phyloP scores from a whole-genome alignment of 1,140 invertebrate genomes.

The Brachionus sp. region DNA sequence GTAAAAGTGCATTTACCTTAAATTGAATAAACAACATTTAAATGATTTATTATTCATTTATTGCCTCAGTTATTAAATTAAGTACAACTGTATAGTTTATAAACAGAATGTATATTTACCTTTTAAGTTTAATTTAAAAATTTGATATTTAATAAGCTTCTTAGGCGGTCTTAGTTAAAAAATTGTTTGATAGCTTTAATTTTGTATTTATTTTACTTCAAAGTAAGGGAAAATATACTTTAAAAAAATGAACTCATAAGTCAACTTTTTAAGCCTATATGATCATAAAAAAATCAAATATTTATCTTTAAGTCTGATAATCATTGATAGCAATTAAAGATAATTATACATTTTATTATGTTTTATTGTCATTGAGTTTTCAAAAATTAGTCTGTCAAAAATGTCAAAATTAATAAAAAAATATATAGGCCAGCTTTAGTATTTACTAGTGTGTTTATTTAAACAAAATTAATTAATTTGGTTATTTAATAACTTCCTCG shows the following conservation, averaged over 20 bases:
- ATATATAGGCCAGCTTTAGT: too few relatives aligned
- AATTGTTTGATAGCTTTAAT: neutral
- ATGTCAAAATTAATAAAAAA: constrained; percentile 1
- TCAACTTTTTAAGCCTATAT: neutral
- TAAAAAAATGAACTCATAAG: constrained; percentile 9
- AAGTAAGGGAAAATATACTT: constrained; percentile 3
- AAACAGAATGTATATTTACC: neutral
- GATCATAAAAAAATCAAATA: neutral
- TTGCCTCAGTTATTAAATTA: neutral
- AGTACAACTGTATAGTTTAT: neutral
- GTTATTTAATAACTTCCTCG: neutral
- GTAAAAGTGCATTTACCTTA: neutral
- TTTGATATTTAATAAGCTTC: neutral
- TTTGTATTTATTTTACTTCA: neutral
- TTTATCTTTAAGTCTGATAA: neutral
- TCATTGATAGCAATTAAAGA: neutral
- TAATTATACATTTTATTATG: constrained; percentile 18
- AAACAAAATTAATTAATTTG: constrained; percentile 1
- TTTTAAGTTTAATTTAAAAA: neutral
- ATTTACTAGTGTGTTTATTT: neutral
- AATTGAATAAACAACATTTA: neutral
- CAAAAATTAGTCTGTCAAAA: constrained; percentile 7
- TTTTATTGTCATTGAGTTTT: neutral
- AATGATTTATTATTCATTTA: constrained; percentile 7
- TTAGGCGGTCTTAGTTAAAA: neutral